Percentiles rank a stretch among this genome's conserved stretches.
phyloP scores from a whole-genome alignment of 1,140 invertebrate genomes.

The Lepeophtheirus salmonis region DNA sequence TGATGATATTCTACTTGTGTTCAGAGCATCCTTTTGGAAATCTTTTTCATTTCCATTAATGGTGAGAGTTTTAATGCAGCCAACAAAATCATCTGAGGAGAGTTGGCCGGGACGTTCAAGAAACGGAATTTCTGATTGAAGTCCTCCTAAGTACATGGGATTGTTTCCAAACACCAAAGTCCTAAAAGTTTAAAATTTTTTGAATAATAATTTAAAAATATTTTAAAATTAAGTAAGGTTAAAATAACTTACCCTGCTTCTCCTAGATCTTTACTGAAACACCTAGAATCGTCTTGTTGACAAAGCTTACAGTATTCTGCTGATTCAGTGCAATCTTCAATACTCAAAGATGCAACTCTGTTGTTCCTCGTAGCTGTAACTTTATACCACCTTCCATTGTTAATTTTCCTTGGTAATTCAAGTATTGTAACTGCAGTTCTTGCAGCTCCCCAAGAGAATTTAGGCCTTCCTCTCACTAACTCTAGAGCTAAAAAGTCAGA shows the following conservation, averaged over 20 bases:
- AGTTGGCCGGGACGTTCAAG: conserved; percentile 68
- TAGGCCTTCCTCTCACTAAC: conserved; percentile 52
- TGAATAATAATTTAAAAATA: conserved; percentile 19
- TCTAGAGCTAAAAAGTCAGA: conserved; percentile 83
- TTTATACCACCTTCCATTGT: conserved; percentile 72
- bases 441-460: conserved; percentile 72
- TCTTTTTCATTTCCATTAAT: conserved; percentile 47
- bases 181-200: conserved; percentile 33
- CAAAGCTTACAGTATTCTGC: conserved; percentile 69
- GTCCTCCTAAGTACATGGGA: conserved; percentile 60
- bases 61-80: conserved; percentile 70
- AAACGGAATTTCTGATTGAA: conserved; percentile 58
- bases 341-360: conserved; percentile 57
- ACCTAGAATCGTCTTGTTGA: conserved; percentile 49
- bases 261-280: conserved; percentile 40
- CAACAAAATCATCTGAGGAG: conserved; percentile 72
- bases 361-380: conserved; percentile 74
- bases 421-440: conserved; percentile 62
- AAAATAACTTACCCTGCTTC: conserved; percentile 10
- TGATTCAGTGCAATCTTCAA: conserved; percentile 39
- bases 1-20: conserved; percentile 50
- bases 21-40: conserved; percentile 32
- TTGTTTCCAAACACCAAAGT: conserved; percentile 82
- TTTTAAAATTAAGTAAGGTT: not conserved
- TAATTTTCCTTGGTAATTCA: conserved; percentile 31